These are phyloP conservation scores for Pachyuromys duprasi DNA, from an alignment of 2,797 vertebrate species.

Conservation along the genomic window DNA sequence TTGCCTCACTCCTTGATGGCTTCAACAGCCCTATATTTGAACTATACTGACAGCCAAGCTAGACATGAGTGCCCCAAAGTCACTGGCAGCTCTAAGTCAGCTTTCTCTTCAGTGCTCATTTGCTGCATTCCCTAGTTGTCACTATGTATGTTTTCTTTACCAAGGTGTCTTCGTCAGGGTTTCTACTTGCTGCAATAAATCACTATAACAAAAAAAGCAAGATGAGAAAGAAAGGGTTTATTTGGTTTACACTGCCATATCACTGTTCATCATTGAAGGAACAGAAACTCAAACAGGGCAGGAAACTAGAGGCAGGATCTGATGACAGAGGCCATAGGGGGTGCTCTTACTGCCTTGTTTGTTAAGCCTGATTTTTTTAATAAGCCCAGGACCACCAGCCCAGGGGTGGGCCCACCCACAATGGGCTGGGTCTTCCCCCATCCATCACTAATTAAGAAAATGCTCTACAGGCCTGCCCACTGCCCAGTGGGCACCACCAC, in stretches of 20 bases:
- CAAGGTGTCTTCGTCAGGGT: background rate
- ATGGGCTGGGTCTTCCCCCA: no score
- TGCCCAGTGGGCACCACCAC: background rate
- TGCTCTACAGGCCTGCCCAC: background rate
- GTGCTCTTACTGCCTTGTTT: background rate
- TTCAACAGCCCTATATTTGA: background rate
- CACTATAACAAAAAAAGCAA: background rate
- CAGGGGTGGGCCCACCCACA: no score
- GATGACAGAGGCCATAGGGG: background rate
- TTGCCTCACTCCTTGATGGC: background rate
- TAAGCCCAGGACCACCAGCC: no score
- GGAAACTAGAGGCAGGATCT: background rate
- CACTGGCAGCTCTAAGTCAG: background rate
- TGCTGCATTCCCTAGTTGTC: background rate
- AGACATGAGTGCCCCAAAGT: background rate
- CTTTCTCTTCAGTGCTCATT: background rate
- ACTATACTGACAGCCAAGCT: background rate
- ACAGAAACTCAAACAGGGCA: background rate
- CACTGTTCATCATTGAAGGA: background rate
- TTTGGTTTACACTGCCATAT: background rate
- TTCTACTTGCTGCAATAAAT: background rate
- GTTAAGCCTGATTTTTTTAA: background rate
- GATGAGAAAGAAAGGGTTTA: background rate
- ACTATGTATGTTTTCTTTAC: conserved; percentile 3
- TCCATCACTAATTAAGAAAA: background rate